phyloP scores from a whole-genome alignment of 2,888 invertebrate genomes.

The Oxyteleia sp. region DNA sequence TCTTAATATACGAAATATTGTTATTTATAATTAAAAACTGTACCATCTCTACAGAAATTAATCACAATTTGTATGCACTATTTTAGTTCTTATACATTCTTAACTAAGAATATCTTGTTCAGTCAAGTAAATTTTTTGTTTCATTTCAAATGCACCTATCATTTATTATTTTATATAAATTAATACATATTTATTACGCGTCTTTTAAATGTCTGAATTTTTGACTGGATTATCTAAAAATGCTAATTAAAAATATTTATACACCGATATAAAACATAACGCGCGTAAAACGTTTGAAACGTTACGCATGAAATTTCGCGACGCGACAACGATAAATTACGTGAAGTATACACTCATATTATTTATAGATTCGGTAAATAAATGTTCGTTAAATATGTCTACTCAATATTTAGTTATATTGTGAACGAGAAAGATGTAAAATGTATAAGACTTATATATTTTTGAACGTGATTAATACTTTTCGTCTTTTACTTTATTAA shows the following conservation, averaged over 20 bases:
- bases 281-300: conserved; percentile 26
- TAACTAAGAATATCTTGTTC: too few relatives aligned
- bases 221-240: conserved; percentile 35
- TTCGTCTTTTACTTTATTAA: conserved; percentile 18
- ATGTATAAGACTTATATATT: conserved; percentile 28
- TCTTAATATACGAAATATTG: too few relatives aligned
- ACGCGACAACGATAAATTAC: conserved; percentile 48
- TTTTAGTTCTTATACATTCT: too few relatives aligned
- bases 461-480: conserved; percentile 33
- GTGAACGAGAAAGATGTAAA: conserved; percentile 11
- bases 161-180: conserved; percentile 15
- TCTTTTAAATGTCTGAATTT: conserved; percentile 7
- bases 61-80: too few relatives aligned
- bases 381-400: conserved; percentile 32
- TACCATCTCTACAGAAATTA: too few relatives aligned
- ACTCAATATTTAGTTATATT: conserved; percentile 47
- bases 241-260: conserved; percentile 42
- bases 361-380: conserved; percentile 54
- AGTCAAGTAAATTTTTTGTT: too few relatives aligned
- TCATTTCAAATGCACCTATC: too few relatives aligned
- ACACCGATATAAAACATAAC: conserved; percentile 33
- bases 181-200: background rate
- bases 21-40: too few relatives aligned
- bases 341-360: conserved; percentile 35
- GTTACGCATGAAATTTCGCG: conserved; percentile 36